phyloP scores from a whole-genome alignment of 1,140 invertebrate species.

The Belonocnema kinseyi region DNA sequence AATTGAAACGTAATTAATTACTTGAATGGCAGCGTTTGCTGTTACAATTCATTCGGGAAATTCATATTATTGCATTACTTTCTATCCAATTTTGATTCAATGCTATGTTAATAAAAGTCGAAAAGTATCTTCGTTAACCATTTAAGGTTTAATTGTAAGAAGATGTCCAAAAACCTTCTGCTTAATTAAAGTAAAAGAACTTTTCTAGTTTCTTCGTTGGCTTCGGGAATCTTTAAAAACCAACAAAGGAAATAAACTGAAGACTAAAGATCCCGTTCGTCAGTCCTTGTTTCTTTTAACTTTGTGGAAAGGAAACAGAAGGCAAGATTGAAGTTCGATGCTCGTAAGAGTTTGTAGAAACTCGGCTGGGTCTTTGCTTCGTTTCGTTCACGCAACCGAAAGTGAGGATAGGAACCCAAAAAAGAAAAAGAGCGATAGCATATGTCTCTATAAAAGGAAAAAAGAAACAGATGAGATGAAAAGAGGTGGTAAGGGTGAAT shows the following conservation, averaged over 20 bases:
- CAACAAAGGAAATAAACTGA: background rate
- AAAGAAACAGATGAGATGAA: constrained; percentile 42
- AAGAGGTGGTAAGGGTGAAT: constrained; percentile 27
- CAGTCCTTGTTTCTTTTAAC: constrained; percentile 14
- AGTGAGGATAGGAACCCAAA: constrained; percentile 37
- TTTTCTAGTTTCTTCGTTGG: background rate
- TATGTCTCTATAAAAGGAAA: constrained; percentile 1
- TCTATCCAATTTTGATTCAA: background rate
- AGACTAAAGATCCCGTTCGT: background rate
- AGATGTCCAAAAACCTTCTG: background rate
- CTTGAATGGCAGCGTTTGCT: too few species aligned
- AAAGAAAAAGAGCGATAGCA: constrained; percentile 35
- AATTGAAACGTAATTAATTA: too few species aligned
- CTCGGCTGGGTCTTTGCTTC: constrained; percentile 48
- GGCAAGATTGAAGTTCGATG: constrained; percentile 38
- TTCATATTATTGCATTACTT: too few species aligned
- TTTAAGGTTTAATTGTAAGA: too few species aligned
- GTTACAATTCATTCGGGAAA: too few species aligned
- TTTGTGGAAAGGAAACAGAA: constrained; percentile 24
- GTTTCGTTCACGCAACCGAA: constrained; percentile 46
- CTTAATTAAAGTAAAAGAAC: background rate
- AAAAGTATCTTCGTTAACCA: too few species aligned
- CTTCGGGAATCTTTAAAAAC: background rate
- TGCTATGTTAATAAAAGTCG: too few species aligned
- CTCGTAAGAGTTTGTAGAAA: constrained; percentile 52